Conservation (phyloP, 1,140 invertebrate species). For the Drosophila nikananu region DNA sequence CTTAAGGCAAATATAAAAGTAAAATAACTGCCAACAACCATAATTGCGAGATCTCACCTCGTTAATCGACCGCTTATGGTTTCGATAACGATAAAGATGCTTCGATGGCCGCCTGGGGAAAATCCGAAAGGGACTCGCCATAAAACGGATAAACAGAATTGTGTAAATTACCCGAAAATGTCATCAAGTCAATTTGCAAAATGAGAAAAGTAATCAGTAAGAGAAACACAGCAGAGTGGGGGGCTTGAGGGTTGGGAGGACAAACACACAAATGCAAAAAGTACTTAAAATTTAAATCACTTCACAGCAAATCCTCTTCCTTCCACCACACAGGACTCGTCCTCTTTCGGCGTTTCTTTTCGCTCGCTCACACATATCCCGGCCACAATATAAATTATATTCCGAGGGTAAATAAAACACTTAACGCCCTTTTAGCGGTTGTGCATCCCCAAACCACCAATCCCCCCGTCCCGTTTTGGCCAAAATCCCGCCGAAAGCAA, state of each 20-base stretch:
- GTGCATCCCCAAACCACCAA: constrained; percentile 40
- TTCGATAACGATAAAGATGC: constrained; percentile 11
- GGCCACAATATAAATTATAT: constrained; percentile 81
- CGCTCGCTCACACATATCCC: constrained; percentile 36
- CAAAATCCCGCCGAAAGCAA: constrained; percentile 41
- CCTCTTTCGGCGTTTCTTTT: neutral
- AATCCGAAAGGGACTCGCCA: constrained; percentile 1
- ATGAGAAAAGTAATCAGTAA: constrained; percentile 82
- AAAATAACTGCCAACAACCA: neutral
- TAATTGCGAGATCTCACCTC: constrained; percentile 16
- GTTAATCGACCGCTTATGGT: constrained; percentile 21
- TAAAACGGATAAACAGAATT: constrained; percentile 56
- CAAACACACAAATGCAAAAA: constrained; percentile 59
- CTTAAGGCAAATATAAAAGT: neutral
- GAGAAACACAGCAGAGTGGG: constrained; percentile 39
- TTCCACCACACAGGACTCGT: constrained; percentile 28
- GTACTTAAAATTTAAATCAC: constrained; percentile 84
- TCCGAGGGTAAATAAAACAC: constrained; percentile 83
- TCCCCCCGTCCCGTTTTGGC: neutral
- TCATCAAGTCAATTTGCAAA: constrained; percentile 82
- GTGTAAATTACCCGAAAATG: constrained; percentile 78
- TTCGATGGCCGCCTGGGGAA: constrained; percentile 11
- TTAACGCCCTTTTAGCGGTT: constrained; percentile 84
- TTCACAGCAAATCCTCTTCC: constrained; percentile 70
- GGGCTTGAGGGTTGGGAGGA: neutral